Evolutionary conservation across 2,888 invertebrate genomes (phyloP).

Genomic region (Cosmorhoe ocellata): DNA sequence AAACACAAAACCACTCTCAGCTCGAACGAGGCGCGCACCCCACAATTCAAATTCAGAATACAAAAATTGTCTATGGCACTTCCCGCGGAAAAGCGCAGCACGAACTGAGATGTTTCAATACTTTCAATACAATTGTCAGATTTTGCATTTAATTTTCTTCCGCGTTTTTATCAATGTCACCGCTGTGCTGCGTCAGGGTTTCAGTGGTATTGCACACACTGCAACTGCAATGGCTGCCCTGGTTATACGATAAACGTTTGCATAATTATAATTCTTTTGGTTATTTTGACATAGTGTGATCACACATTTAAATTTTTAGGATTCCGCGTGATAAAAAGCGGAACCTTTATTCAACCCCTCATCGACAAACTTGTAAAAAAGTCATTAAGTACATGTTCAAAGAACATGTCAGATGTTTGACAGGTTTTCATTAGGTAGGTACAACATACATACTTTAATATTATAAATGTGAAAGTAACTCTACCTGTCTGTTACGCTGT

Average conservation of each 20-base stretch:
- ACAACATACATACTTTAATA: too few species aligned
- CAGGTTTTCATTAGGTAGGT: too few species aligned
- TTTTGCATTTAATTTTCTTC: slow-evolving; percentile 54
- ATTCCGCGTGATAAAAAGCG: too few species aligned
- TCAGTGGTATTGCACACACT: slow-evolving; percentile 36
- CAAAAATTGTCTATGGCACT: slow-evolving; percentile 35
- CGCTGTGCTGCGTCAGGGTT: slow-evolving; percentile 45
- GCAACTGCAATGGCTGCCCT: slow-evolving; percentile 37
- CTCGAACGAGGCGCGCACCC: slow-evolving; percentile 15
- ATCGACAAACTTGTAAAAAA: too few species aligned
- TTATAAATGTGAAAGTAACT: too few species aligned
- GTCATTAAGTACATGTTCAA: too few species aligned
- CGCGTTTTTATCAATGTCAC: slow-evolving; percentile 57
- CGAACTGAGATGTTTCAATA: slow-evolving; percentile 36
- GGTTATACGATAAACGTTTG: slow-evolving; percentile 41
- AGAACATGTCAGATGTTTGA: too few species aligned
- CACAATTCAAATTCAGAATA: slow-evolving; percentile 8
- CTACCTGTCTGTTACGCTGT: too few species aligned
- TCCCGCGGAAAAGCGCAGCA: slow-evolving; percentile 52
- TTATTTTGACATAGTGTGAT: slow-evolving; percentile 32
- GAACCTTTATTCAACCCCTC: too few species aligned
- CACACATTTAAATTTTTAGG: slow-evolving; percentile 15
- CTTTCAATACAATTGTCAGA: slow-evolving; percentile 30
- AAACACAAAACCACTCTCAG: slow-evolving; percentile 10
- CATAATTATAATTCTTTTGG: slow-evolving; percentile 34